phyloP scores from a whole-genome alignment of 2,797 vertebrate species.

The Danionella dracula region DNA sequence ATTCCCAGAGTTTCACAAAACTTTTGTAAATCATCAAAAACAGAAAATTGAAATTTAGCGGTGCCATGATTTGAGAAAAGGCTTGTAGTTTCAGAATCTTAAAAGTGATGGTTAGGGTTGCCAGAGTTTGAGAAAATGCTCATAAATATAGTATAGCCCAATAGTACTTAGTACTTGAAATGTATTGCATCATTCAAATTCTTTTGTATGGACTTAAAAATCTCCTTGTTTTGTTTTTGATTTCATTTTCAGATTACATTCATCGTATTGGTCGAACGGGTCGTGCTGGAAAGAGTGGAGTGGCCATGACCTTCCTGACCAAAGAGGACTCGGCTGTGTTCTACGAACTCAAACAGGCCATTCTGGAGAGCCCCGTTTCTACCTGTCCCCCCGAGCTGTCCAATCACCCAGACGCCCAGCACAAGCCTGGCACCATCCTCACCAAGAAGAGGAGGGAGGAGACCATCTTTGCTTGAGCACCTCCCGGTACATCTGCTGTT shows the following conservation, averaged over 20 bases:
- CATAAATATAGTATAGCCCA: no score
- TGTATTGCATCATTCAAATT: no score
- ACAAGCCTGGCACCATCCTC: constrained; percentile 97
- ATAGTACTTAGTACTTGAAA: no score
- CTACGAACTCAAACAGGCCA: constrained; percentile 96
- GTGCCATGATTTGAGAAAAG: no score
- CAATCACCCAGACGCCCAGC: constrained; percentile 95
- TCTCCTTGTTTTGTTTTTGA: no score
- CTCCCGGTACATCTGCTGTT: not conserved
- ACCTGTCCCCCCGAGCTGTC: constrained; percentile 92
- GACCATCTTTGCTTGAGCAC: constrained; percentile 89
- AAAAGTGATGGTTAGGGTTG: no score
- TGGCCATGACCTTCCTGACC: constrained; percentile 96
- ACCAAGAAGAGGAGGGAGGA: constrained; percentile 98
- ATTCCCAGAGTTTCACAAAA: no score
- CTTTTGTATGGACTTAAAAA: no score
- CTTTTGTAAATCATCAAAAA: no score
- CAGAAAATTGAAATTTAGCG: no score
- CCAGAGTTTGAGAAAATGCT: no score
- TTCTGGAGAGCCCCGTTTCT: constrained; percentile 95
- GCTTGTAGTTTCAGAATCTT: no score
- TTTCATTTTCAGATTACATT: constrained; percentile 84
- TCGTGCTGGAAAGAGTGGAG: constrained; percentile 92
- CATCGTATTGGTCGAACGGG: constrained; percentile 96
- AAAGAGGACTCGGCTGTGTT: constrained; percentile 93